phyloP scores from a whole-genome alignment of 2,113 vertebrate species.

The Gymnarchus niloticus region DNA sequence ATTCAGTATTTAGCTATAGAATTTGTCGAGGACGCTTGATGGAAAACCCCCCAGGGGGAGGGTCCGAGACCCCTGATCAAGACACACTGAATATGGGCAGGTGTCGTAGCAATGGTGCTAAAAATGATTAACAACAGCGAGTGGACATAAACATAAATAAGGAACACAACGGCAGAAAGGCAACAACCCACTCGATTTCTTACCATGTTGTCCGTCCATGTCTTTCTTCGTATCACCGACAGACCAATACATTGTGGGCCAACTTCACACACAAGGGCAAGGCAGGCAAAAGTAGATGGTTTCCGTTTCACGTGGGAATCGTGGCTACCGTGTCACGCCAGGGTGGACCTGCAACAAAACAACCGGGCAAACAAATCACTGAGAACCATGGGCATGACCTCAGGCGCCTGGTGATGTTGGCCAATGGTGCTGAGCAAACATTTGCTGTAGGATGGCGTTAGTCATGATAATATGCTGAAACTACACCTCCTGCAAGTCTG shows the following conservation, averaged over 20 bases:
- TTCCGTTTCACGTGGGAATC: not conserved
- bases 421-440: too few relatives aligned
- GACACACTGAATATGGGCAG: not conserved
- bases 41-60: too few relatives aligned
- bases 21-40: too few relatives aligned
- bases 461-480: too few relatives aligned
- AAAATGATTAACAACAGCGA: not conserved
- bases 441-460: not conserved
- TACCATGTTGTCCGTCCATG: slow-evolving; percentile 65
- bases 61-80: too few relatives aligned
- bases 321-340: not conserved
- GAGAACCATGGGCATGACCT: too few relatives aligned
- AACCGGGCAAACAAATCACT: not conserved
- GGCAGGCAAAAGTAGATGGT: not conserved
- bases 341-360: not conserved
- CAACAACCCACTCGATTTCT: slow-evolving; percentile 32
- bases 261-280: slow-evolving; percentile 31
- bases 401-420: too few relatives aligned
- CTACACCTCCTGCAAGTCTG: too few relatives aligned
- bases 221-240: slow-evolving; percentile 49
- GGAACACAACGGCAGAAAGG: not conserved
- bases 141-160: not conserved
- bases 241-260: slow-evolving; percentile 73
- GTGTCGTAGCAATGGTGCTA: not conserved
- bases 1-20: too few relatives aligned